These are phyloP conservation scores for Rhea pennata DNA, from an alignment of 2,113 vertebrate species.

Conservation along the genomic window DNA sequence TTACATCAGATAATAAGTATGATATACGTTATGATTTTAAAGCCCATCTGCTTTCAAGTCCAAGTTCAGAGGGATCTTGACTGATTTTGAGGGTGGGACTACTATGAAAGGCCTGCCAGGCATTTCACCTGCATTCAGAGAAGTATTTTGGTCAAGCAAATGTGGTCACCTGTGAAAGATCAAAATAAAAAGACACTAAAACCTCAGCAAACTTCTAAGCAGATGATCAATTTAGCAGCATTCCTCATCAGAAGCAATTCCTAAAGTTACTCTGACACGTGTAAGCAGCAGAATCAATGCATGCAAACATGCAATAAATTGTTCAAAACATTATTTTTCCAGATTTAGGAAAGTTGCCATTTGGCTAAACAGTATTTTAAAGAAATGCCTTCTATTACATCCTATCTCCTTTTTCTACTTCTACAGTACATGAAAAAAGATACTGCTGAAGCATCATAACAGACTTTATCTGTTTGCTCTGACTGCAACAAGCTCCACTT, in stretches of 20 bases:
- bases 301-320: constrained; percentile 69
- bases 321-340: constrained; percentile 20
- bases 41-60: background rate
- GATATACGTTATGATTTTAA: background rate
- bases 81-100: background rate
- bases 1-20: background rate
- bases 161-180: background rate
- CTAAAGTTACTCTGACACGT: constrained; percentile 18
- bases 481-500: background rate
- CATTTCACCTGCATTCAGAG: background rate
- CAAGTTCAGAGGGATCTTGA: background rate
- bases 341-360: background rate
- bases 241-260: constrained; percentile 38
- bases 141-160: background rate
- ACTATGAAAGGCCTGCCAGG: background rate
- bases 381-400: background rate
- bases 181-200: constrained; percentile 8
- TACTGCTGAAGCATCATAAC: background rate
- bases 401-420: constrained; percentile 21
- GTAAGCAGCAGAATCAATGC: constrained; percentile 13
- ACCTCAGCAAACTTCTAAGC: background rate
- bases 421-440: background rate
- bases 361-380: constrained; percentile 29
- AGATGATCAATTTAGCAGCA: background rate
- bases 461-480: background rate